Evolutionary conservation across 2,888 invertebrate genomes (phyloP).

Genomic region (Parnassius apollo): DNA sequence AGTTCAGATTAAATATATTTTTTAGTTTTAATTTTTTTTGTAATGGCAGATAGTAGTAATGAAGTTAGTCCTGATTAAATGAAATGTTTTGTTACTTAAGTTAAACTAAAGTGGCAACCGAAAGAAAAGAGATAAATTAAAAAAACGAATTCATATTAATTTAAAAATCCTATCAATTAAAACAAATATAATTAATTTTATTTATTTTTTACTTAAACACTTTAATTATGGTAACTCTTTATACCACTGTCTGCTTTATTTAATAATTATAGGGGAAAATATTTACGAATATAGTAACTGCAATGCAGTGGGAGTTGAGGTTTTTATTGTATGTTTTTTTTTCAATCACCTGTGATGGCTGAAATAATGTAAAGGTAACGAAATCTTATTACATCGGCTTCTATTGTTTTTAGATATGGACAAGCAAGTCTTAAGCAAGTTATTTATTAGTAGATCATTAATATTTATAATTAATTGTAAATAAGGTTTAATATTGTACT

Average conservation of each 20-base stretch:
- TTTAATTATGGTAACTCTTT: slow-evolving; percentile 1
- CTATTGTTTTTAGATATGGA: slow-evolving; percentile 36
- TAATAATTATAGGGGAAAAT: slow-evolving; percentile 20
- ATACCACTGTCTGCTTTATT: slow-evolving; percentile 6
- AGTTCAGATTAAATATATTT: slow-evolving; percentile 22
- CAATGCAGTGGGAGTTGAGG: slow-evolving; percentile 52
- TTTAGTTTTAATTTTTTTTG: slow-evolving; percentile 15
- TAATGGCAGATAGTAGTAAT: slow-evolving; percentile 13
- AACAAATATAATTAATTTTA: too few relatives aligned
- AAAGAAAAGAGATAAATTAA: too few relatives aligned
- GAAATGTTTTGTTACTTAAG: neutral
- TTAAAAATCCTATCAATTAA: too few relatives aligned
- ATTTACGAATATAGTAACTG: slow-evolving; percentile 43
- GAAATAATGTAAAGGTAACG: slow-evolving; percentile 27
- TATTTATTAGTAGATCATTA: slow-evolving; percentile 63
- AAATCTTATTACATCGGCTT: slow-evolving; percentile 45
- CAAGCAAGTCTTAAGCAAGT: slow-evolving; percentile 54
- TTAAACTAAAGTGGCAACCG: too few relatives aligned
- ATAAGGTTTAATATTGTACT: slow-evolving; percentile 76
- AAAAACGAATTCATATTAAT: too few relatives aligned
- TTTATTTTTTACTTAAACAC: too few relatives aligned
- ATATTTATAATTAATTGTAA: slow-evolving; percentile 71
- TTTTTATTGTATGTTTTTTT: slow-evolving; percentile 38
- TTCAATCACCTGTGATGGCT: slow-evolving; percentile 41
- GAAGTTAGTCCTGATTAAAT: too few relatives aligned